These are phyloP conservation scores for Hypanus sabinus DNA, from an alignment of 2,113 vertebrate species.

Conservation along the genomic window DNA sequence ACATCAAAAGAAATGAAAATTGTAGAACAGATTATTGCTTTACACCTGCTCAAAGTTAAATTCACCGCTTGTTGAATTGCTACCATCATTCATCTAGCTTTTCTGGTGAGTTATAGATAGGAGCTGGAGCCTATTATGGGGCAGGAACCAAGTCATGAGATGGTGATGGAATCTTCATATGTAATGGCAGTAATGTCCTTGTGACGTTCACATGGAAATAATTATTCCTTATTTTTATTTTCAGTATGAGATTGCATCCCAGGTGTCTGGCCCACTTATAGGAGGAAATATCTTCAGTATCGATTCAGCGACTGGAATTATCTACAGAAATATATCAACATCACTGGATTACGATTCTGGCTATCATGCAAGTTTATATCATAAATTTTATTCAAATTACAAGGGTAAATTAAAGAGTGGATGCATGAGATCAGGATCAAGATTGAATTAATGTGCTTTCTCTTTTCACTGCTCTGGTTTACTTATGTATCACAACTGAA, in stretches of 20 bases:
- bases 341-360: constrained; percentile 7
- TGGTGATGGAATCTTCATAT: neutral
- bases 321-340: constrained; percentile 6
- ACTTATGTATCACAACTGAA: neutral
- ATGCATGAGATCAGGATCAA: too few species aligned
- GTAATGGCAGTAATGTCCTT: neutral
- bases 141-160: neutral
- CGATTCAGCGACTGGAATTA: constrained; percentile 19
- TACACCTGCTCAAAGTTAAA: neutral
- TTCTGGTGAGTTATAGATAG: neutral
- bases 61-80: neutral
- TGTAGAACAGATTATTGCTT: neutral
- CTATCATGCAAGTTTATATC: constrained; percentile 5
- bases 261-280: neutral
- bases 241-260: constrained; percentile 24
- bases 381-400: neutral
- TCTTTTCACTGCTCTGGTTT: neutral
- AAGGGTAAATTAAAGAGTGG: neutral
- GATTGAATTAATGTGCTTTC: neutral
- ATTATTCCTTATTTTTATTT: neutral
- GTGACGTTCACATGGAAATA: neutral
- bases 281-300: constrained; percentile 19
- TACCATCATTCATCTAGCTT: too few species aligned
- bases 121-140: neutral
- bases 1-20: neutral